Percentiles rank a stretch among this genome's conserved stretches.
Evolutionary conservation across 1,140 invertebrate species (phyloP).

Genomic region (Drosophila guanche): DNA sequence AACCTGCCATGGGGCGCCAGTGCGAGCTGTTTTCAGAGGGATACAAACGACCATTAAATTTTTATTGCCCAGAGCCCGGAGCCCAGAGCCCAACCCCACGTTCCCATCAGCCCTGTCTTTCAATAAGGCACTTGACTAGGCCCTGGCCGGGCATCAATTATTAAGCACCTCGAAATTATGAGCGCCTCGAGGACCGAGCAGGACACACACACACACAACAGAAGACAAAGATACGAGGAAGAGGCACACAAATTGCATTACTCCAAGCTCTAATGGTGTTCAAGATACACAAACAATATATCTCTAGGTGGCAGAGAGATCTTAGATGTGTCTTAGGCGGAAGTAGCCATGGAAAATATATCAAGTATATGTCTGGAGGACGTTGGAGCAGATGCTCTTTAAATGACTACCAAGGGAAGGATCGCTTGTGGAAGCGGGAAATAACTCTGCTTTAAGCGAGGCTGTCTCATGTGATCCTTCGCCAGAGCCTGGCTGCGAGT

Average conservation of each 20-base stretch:
- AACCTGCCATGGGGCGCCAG: not conserved
- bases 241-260: too few species aligned
- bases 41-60: constrained; percentile 58
- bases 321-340: too few species aligned
- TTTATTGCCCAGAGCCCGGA: constrained; percentile 67
- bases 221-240: too few species aligned
- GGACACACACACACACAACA: constrained; percentile 20
- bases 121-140: constrained; percentile 67
- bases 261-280: too few species aligned
- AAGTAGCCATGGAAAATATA: too few species aligned
- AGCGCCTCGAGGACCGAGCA: constrained; percentile 17
- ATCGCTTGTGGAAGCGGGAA: too few species aligned
- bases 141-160: constrained; percentile 63
- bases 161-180: constrained; percentile 72
- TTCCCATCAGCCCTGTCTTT: constrained; percentile 21
- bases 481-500: constrained; percentile 17
- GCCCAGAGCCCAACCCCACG: constrained; percentile 4
- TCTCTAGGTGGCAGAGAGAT: too few species aligned
- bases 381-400: too few species aligned
- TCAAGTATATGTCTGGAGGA: too few species aligned
- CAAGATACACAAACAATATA: too few species aligned
- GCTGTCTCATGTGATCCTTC: not conserved
- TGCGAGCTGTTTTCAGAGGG: not conserved
- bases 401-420: too few species aligned
- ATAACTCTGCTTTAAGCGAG: too few species aligned